Base-by-base conservation (phyloP, 2,888 invertebrate genomes). In the Noctua fimbriata region DNA sequence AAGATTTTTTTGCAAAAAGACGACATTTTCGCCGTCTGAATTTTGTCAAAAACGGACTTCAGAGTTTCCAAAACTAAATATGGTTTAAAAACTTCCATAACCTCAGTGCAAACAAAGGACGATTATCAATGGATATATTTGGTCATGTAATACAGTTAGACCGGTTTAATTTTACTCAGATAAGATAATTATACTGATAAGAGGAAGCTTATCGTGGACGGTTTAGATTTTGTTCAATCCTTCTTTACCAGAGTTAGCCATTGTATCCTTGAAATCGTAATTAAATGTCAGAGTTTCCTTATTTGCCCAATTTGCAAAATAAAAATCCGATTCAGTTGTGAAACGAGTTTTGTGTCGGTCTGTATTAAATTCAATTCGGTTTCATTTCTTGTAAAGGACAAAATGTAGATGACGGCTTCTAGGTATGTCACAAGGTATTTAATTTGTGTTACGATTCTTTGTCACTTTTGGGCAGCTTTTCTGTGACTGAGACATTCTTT, bases 161-260 rank as follows among this genome's bases (percentile, higher is more conserved):
- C 94, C 93, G 92, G 92, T 94, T 93, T 92, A 94, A 94, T 95
- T 95, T 93, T 90, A 92, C 91, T 87, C 82, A 92, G 96, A 96
- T 96, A 95, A 96, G 95, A 96, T 95, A 95, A 67, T 72, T 71
- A 90, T 90, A 88, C 89, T 84, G 93, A 95, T 95, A 94, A 91
- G 88, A 84, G 86, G 85, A 86, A 88, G 89, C 89, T 91, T 92
- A 93, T 93, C 92, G 87, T 76, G 73, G 88, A 87, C 88, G 87
- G 90, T 91, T 90, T 88, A 85, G 89, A 87, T 91, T 91, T 87
- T 88, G 88, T 82, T 89, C 78, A 85, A 89, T 87, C 85, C 84
- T 71, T 81, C 67, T 84, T 74, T 71, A 67, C 65, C 73, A 66
- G 71, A 75, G 71, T 87, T 81, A 82, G 86, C 83, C 79, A 85